These are phyloP conservation scores for Thymallus thymallus DNA, from an alignment of 2,113 vertebrate genomes.

Conservation along the genomic window DNA sequence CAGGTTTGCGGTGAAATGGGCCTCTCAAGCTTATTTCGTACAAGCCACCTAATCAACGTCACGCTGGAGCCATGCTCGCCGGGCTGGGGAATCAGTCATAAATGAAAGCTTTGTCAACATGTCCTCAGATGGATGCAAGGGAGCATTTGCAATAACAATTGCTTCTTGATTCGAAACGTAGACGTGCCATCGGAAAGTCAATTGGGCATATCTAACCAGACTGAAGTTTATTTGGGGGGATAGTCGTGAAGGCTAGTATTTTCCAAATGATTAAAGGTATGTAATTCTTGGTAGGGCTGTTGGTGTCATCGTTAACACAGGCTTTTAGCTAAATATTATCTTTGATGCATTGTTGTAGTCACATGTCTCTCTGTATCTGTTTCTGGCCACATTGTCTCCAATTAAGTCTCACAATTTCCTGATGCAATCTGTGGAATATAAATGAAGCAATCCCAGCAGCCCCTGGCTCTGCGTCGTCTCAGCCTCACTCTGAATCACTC, in stretches of 20 bases:
- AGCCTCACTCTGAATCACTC: slow-evolving; percentile 35
- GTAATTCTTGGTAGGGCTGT: background rate
- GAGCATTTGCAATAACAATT: slow-evolving; percentile 31
- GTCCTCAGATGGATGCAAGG: slow-evolving; percentile 52
- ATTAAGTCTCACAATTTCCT: slow-evolving; percentile 68
- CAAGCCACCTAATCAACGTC: slow-evolving; percentile 69
- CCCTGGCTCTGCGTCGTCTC: slow-evolving; percentile 34
- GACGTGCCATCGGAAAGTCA: slow-evolving; percentile 34
- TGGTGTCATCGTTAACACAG: slow-evolving; percentile 33
- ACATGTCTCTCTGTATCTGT: slow-evolving; percentile 62
- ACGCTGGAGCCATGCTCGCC: slow-evolving; percentile 48
- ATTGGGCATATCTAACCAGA: slow-evolving; percentile 10
- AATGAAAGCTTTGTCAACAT: slow-evolving; percentile 74
- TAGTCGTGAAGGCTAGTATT: background rate
- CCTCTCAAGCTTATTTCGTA: slow-evolving; percentile 64
- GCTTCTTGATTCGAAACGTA: slow-evolving; percentile 45
- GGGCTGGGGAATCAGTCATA: slow-evolving; percentile 58
- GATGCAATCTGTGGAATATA: slow-evolving; percentile 67
- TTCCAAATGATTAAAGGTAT: slow-evolving; percentile 8
- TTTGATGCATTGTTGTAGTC: slow-evolving; percentile 56
- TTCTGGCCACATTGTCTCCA: slow-evolving; percentile 61
- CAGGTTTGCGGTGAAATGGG: slow-evolving; percentile 63
- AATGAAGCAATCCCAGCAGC: slow-evolving; percentile 62
- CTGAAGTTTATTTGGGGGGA: background rate
- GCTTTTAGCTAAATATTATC: slow-evolving; percentile 55